Conservation (phyloP, 1,140 invertebrate species). For the Carcinoscorpius rotundicauda region DNA sequence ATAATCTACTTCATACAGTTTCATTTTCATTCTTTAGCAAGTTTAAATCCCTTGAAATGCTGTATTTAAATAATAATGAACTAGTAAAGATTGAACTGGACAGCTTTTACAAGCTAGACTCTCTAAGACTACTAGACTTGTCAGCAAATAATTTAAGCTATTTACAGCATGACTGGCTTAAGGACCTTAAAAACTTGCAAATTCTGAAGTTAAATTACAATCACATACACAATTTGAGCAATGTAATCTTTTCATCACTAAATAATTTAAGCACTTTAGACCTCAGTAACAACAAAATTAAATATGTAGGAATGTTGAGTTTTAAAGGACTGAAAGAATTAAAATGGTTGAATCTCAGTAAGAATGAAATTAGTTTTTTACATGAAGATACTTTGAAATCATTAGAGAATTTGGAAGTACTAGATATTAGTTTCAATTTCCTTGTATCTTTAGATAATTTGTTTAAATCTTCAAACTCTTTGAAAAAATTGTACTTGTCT, state of each 20-base stretch:
- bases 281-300: constrained; percentile 17
- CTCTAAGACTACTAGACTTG: constrained; percentile 13
- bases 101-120: too few relatives aligned
- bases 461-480: constrained; percentile 8
- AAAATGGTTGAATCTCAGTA: constrained; percentile 48
- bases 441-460: constrained; percentile 30
- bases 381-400: constrained; percentile 43
- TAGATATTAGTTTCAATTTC: constrained; percentile 61
- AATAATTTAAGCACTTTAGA: constrained; percentile 14
- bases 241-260: constrained; percentile 17
- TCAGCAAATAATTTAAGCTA: constrained; percentile 12
- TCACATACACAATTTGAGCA: constrained; percentile 12
- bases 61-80: too few relatives aligned
- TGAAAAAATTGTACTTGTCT: constrained; percentile 10
- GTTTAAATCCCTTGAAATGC: too few relatives aligned
- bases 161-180: constrained; percentile 19
- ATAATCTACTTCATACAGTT: too few relatives aligned
- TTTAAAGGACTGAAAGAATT: constrained; percentile 38
- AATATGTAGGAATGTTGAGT: constrained; percentile 17
- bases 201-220: constrained; percentile 14
- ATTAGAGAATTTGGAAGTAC: constrained; percentile 42
- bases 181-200: constrained; percentile 11
- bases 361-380: constrained; percentile 47
- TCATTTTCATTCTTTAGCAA: too few relatives aligned
- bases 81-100: too few relatives aligned